Base-by-base conservation (phyloP, 2,113 vertebrate species). In the Varanus salvator region DNA sequence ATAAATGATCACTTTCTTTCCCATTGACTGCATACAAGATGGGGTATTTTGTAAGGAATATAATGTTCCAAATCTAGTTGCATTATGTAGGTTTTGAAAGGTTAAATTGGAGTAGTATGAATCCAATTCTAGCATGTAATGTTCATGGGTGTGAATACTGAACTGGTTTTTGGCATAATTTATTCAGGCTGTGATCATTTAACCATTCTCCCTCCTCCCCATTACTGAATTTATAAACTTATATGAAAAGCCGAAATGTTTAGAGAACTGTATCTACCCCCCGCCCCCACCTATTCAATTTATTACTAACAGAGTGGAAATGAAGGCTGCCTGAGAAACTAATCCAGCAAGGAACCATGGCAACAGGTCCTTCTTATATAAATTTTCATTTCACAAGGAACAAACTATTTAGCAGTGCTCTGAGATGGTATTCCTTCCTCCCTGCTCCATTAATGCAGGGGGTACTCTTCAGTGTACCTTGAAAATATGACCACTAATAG, bases 311-410 rank as follows among this genome's bases (percentile, higher is more conserved):
- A 87, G 86, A 38, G n/a, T 85, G 87, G 90, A 89, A 85, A 84
- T 81, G 89, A 84, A 88, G 93, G 88, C 91, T 90, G 90, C 90
- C 86, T 81, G 87, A 88, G 90, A 90, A 93, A 85, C 92, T 93
- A 90, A 91, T 94, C 44, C 91, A 88, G 88, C 91, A 90, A 90
- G 95, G 78, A 90, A 34, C 97, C 97, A 96, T 97, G 94, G 96
- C 93, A 97, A 97, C 97, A 50, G 94, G 84, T 92, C 88, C 80
- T 95, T 93, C 0, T 0, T 83, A 90, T 92, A 83, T 87, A 86
- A 85, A 88, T 84, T 78, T 84, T 90, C 86, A 29, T 85, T 57
- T 3, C 87, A 85, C 77, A 84, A 69, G 87, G 93, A 89, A 29
- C 29, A 84, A 93, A 91, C 38, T 77, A 84, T 81, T 90, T 80